Evolutionary conservation across 2,888 invertebrate species (phyloP).

Genomic region (Andrena camellia): DNA sequence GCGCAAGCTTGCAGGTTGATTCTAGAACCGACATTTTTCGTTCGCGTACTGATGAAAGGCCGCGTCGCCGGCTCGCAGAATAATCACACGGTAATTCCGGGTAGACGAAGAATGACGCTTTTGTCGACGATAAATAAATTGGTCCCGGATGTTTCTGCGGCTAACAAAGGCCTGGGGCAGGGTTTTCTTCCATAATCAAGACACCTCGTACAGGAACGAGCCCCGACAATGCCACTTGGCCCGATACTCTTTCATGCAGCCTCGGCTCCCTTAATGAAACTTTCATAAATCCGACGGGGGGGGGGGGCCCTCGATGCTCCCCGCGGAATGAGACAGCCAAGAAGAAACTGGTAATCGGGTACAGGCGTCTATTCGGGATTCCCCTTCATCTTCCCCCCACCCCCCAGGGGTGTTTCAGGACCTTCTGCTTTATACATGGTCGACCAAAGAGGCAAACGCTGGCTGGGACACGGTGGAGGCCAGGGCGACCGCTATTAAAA

Average conservation of each 20-base stretch:
- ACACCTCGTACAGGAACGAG: constrained; percentile 7
- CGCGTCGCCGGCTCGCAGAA: not conserved
- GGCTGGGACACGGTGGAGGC: constrained; percentile 4
- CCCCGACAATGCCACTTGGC: constrained; percentile 30
- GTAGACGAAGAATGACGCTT: constrained; percentile 15
- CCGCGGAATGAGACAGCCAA: constrained; percentile 19
- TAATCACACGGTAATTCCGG: constrained; percentile 12
- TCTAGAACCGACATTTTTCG: not conserved
- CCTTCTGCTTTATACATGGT: constrained; percentile 2
- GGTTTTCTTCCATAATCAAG: constrained; percentile 29
- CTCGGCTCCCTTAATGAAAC: constrained; percentile 44
- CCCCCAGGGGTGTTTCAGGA: constrained; percentile 1
- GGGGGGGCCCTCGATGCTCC: not conserved
- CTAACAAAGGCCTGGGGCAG: not conserved
- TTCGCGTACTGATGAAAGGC: constrained; percentile 3
- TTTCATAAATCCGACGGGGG: constrained; percentile 19
- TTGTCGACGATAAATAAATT: constrained; percentile 31
- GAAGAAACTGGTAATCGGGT: constrained; percentile 11
- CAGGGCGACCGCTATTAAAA: constrained; percentile 59
- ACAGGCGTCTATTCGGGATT: constrained; percentile 14
- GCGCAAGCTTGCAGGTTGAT: no score
- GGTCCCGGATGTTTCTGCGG: not conserved
- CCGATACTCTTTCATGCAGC: constrained; percentile 35
- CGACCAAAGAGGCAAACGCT: constrained; percentile 1
- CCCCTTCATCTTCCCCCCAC: constrained; percentile 1